Percentiles rank a stretch among this genome's conserved stretches.
Conservation (phyloP, 2,797 vertebrate genomes). For the Sciurus vulgaris region DNA sequence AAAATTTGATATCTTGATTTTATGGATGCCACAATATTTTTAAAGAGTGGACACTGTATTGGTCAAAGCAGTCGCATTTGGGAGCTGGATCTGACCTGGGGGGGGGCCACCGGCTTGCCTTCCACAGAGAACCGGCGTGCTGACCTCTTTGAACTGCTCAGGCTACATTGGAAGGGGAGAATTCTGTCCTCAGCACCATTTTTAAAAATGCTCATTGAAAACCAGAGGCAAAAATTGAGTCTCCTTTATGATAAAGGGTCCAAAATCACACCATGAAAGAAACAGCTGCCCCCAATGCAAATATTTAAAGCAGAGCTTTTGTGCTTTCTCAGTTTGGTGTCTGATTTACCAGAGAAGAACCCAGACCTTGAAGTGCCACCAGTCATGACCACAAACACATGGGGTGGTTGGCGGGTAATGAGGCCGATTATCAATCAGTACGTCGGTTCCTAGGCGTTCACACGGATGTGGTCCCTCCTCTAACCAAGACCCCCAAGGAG, state of each 20-base stretch:
- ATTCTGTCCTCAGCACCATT: background rate
- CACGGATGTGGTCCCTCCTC: background rate
- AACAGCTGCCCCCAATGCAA: background rate
- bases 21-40: background rate
- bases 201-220: background rate
- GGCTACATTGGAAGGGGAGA: background rate
- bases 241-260: background rate
- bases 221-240: background rate
- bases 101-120: background rate
- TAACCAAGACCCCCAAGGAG: background rate
- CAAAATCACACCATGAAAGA: background rate
- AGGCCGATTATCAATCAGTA: background rate
- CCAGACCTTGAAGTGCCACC: background rate
- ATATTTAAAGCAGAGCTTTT: background rate
- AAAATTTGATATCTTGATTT: background rate
- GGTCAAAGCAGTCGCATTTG: background rate
- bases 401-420: background rate
- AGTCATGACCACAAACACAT: background rate
- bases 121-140: background rate
- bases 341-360: slow-evolving; percentile 40
- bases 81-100: background rate
- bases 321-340: background rate
- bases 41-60: background rate
- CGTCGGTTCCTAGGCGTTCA: background rate
- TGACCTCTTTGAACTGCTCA: background rate